Evolutionary conservation across 2,888 invertebrate species (phyloP), one percentile per base, ranked within the genome.

Genomic region (Diarsia brunnea): DNA sequence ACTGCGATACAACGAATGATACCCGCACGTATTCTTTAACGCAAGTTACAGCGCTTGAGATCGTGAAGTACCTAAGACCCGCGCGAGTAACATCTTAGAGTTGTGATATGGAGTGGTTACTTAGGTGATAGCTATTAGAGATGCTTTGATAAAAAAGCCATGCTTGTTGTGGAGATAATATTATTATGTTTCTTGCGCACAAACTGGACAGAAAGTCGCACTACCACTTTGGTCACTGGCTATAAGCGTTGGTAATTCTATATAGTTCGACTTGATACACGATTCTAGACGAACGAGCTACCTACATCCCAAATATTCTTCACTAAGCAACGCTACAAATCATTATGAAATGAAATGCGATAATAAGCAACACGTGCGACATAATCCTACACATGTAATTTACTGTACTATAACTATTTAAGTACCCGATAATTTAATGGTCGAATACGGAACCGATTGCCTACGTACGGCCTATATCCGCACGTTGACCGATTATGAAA

Each of bases 351-450:
- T 43, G 14, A 49, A 78, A 79, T 24, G 2, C 49, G 16, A 65
- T 27, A 63, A 31, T 51, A 66, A 45, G 12, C 43, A n/a, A 45
- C 27, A 61, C 73, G 31, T 65, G 60, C 11, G 24, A 61, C 24
- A 14, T n/a, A 16, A 19, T 21, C 16, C 38, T 31, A 58, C 64
- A 38, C 47, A 55, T 60, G 14, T 14, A 66, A 58, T 67, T 61
- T 53, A 71, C 12, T 12, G 49, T 66, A 49, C 66, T 27, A 45
- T 55, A 74, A 58, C 61, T 47, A 43, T 75, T 64, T 58, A 51
- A 81, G 24, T 81, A 47, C 45, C 31, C 66, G 63, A 68, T 75
- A 47, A 67, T 61, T 81, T 67, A 49, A 81, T 67, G 75, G n/a
- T 27, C 38, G 21, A 51, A n/a, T 75, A 53, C 49, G 61, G 43